Percentiles rank a stretch among this genome's conserved stretches.
These are phyloP conservation scores for Perithous albicinctus DNA, from an alignment of 2,888 invertebrate species.

Conservation along the genomic window DNA sequence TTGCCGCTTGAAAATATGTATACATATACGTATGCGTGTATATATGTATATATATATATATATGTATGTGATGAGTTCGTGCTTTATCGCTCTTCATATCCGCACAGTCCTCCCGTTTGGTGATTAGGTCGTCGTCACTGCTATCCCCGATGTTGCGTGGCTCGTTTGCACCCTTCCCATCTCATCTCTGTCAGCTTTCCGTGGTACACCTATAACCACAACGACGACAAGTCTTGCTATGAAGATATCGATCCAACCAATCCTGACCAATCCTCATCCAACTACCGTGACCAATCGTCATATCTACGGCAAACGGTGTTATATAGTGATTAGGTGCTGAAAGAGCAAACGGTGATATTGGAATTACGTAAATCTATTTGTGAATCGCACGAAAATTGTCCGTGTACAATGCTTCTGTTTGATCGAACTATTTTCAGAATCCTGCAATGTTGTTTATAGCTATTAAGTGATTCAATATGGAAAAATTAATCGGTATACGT, in stretches of 20 bases:
- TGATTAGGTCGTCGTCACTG: constrained; percentile 58
- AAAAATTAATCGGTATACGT: no score
- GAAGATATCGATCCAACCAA: constrained; percentile 77
- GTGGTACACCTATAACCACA: constrained; percentile 39
- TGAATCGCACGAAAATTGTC: not conserved
- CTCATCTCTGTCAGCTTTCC: constrained; percentile 31
- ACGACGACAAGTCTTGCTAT: constrained; percentile 66
- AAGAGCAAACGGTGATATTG: not conserved
- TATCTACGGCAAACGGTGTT: constrained; percentile 38
- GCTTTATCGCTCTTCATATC: constrained; percentile 53
- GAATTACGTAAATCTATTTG: not conserved
- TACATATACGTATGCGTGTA: no score
- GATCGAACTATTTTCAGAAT: not conserved
- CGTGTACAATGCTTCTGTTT: not conserved
- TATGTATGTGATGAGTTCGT: constrained; percentile 39
- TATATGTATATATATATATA: constrained; percentile 6
- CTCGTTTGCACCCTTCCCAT: constrained; percentile 22
- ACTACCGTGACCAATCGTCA: no score
- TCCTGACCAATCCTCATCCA: constrained; percentile 76
- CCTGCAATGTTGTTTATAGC: not conserved
- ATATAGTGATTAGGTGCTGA: not conserved
- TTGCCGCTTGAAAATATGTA: constrained; percentile 25
- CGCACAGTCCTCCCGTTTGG: constrained; percentile 33
- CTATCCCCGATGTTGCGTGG: constrained; percentile 27
- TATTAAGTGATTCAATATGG: no score